Evolutionary conservation across 2,113 vertebrate genomes (phyloP), one percentile per base, ranked within the genome.

Genomic region (Phrynosoma platyrhinos): DNA sequence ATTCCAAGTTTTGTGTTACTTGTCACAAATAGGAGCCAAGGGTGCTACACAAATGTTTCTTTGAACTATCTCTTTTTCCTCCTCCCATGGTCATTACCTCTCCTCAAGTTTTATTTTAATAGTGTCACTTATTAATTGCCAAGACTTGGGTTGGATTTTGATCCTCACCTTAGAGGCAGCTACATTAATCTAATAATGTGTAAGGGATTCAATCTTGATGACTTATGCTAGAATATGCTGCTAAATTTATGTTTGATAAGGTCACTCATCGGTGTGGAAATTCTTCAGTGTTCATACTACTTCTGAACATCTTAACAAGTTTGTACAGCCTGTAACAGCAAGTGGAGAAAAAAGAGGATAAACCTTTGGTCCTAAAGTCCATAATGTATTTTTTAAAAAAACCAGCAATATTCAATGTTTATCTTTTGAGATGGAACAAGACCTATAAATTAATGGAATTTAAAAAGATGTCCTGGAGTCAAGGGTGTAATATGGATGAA

Each of bases 1-100:
- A 16, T 14, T 62, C 14, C 14, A 0, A 0, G 86, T 86, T 58
- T 40, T 13, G 3, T 21, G 23, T 27, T 77, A 42, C 36, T 76
- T 14, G 9, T 77, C 18, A 42, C 42, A 52, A 13, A 16, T 12
- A 3, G 75, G 47, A 52, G 47, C 42, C 21, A 21, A 6, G 40
- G 18, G 74, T 42, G 74, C 74, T 20, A 42, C 9, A 42, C 16
- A 75, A 36, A 32, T 21, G 18, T 30, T 76, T 42, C 18, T 76
- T 76, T 36, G 14, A 74, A 76, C 40, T 40, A 42, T 4, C 36
- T 42, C 53, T 16, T 42, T 78, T 10, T 78, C 32, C 18, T 40
- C 21, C 42, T 42, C 13, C 14, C 40, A 18, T 62, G 58, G 13
- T 76, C 5, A 36, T 76, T 5, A 6, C 9, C n/a, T 47, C 47